Percentiles rank a stretch among this genome's conserved stretches.
Conservation (phyloP, 2,888 invertebrate genomes). For the Hirtodrosophila trivittata region DNA sequence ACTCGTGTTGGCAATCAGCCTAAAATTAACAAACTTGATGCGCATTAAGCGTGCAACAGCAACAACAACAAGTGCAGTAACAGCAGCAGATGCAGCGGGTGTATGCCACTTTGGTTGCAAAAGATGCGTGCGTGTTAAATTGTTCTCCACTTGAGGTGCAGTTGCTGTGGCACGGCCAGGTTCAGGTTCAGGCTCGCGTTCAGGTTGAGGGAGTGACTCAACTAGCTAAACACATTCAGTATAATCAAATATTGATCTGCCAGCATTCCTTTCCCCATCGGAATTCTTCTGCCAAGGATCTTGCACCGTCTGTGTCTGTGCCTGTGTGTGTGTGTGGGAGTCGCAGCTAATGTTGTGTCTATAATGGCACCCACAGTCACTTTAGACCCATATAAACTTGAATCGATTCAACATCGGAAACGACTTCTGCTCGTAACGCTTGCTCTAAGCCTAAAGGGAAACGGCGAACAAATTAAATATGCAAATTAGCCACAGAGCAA, state of each 20-base stretch:
- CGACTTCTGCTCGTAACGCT: slow-evolving; percentile 22
- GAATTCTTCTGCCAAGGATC: background rate
- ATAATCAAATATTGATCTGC: slow-evolving; percentile 64
- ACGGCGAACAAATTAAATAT: slow-evolving; percentile 63
- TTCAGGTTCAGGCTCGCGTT: slow-evolving; percentile 8
- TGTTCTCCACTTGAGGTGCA: slow-evolving; percentile 34
- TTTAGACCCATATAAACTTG: slow-evolving; percentile 43
- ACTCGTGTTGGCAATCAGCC: slow-evolving; percentile 70
- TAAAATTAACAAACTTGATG: slow-evolving; percentile 72
- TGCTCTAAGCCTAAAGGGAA: slow-evolving; percentile 20
- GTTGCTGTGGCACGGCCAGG: slow-evolving; percentile 11
- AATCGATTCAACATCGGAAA: slow-evolving; percentile 41
- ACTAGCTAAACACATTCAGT: slow-evolving; percentile 46
- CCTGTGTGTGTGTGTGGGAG: slow-evolving; percentile 37
- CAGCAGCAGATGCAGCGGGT: slow-evolving; percentile 29
- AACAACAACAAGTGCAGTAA: slow-evolving; percentile 1
- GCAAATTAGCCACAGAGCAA: slow-evolving; percentile 53
- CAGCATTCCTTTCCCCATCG: no score
- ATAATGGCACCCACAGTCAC: slow-evolving; percentile 39
- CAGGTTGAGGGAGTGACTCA: slow-evolving; percentile 35
- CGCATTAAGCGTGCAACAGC: slow-evolving; percentile 57
- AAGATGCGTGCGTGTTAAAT: slow-evolving; percentile 58
- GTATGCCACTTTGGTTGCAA: slow-evolving; percentile 43
- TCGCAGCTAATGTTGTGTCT: slow-evolving; percentile 29
- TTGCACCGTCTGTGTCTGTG: background rate